Base-by-base conservation (phyloP, 2,113 vertebrate genomes). In the Diadophis punctatus region DNA sequence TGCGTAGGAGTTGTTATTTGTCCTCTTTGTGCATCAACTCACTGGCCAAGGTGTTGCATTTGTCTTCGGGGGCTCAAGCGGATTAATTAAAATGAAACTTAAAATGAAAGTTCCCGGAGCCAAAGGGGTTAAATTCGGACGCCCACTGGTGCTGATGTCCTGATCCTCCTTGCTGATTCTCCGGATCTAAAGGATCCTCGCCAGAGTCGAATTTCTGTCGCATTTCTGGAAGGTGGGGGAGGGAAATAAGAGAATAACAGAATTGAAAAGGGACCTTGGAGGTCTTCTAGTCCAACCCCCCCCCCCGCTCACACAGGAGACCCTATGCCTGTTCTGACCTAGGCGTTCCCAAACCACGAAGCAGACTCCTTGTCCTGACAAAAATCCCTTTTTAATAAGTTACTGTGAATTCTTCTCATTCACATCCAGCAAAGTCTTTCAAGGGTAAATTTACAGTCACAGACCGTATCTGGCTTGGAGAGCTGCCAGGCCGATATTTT, bases 171-270 rank as follows among this genome's bases (percentile, higher is more conserved):
- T 98, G 98, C 96, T 98, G 98, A 93, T 96, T 98, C 90, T 98
- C 98, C 0, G 98, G 98, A 95, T 98, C 98, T 93, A 98, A 94
- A 0, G 98, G 98, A 91, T 98, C 98, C 84, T 98, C 98, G 0
- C 98, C 98, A 0, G 97, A 97, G n/a, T 98, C 98, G 6, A 98
- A 98, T 95, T 98, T 98, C 97, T 98, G 97, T 60, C 98, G 97
- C 98, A 98, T 98, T 95, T 98, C 98, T 98, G 95, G 10, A 12
- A 91, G 56, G 25, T 43, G 51, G 1, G 22, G 43, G n/a, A n/a
- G 30, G 68, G 20, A 90, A 6, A 68, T 68, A n/a, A n/a, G 9
- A 68, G 60, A 68, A 68, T 68, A n/a, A 68, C 63, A 68, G 63
- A 68, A 14, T n/a, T n/a, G 63, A 16, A 68, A 25, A 25, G 63